Evolutionary conservation across 2,113 vertebrate species (phyloP), one percentile per base, ranked within the genome.

Genomic region (Caranx ignobilis): DNA sequence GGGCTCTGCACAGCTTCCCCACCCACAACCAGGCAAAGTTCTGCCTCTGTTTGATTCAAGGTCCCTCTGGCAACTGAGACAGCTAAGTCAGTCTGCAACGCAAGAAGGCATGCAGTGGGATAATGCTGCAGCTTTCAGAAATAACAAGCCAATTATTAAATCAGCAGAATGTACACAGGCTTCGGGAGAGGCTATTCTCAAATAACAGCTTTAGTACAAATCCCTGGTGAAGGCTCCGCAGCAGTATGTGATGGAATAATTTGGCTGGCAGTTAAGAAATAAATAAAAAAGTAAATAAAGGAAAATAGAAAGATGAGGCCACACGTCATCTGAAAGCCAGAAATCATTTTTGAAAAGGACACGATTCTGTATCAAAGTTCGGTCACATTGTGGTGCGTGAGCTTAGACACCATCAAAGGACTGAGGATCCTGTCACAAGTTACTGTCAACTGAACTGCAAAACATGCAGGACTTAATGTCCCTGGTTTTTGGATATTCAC

Each of bases 11-110:
- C 21, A 35, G 13, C 37, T 2, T 66, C 67, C 71, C 67, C 69
- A 9, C 56, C 13, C 65, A 13, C 71, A 66, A 21, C 71, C 71
- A 37, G 31, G 37, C 8, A 71, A 71, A 26, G 26, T 26, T 26
- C 59, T 37, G 43, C 68, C 62, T 78, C 47, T 5, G 66, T 57
- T 63, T 71, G 55, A 70, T 72, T 84, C 81, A 85, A 89, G 57
- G 70, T 60, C 79, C 35, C 77, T 75, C 47, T 81, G 62, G 81
- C 77, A 74, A 63, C 15, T 57, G 70, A 78, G 66, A 79, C 34
- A 61, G 56, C 77, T 7, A 43, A 68, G 64, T 80, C 81, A 60
- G 65, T 67, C 60, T 65, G 63, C 64, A 66, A 35, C 1, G 21
- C 52, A 57, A 79, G 45, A 57, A 70, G 50, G 2, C 18, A 16